Evolutionary conservation across 2,888 invertebrate species (phyloP).

Genomic region (Drosophila borealis): DNA sequence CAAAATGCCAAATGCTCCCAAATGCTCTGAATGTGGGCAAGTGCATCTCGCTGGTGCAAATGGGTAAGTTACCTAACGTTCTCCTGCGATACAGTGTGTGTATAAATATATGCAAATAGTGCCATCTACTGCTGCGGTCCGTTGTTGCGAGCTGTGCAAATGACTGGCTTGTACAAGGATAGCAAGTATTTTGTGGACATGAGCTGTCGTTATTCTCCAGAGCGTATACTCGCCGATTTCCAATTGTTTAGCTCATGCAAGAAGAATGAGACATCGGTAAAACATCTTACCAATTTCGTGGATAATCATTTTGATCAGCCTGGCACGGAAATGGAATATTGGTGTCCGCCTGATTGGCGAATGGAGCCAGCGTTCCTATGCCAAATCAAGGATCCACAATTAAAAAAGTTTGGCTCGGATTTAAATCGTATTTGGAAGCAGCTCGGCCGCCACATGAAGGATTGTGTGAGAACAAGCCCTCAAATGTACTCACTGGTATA

Average conservation of each 20-base stretch:
- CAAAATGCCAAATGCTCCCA: conserved; percentile 43
- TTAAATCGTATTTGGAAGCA: conserved; percentile 91
- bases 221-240: conserved; percentile 88
- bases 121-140: conserved; percentile 92
- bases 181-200: conserved; percentile 96
- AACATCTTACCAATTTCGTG: conserved; percentile 50
- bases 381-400: conserved; percentile 89
- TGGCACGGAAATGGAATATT: conserved; percentile 44
- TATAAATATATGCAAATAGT: conserved; percentile 84
- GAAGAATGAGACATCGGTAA: conserved; percentile 54
- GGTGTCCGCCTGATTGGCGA: conserved; percentile 58
- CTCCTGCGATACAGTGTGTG: background rate
- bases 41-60: conserved; percentile 40
- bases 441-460: conserved; percentile 91
- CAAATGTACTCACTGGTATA: conserved; percentile 94
- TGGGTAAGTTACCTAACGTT: conserved; percentile 31
- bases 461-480: conserved; percentile 88
- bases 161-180: conserved; percentile 91
- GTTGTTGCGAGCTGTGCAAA: conserved; percentile 92
- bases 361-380: conserved; percentile 85
- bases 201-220: conserved; percentile 90
- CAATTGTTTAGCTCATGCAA: conserved; percentile 84
- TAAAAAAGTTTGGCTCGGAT: conserved; percentile 90
- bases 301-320: conserved; percentile 58
- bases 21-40: conserved; percentile 51